phyloP scores from a whole-genome alignment of 2,888 invertebrate species.

The Tillus elongatus region DNA sequence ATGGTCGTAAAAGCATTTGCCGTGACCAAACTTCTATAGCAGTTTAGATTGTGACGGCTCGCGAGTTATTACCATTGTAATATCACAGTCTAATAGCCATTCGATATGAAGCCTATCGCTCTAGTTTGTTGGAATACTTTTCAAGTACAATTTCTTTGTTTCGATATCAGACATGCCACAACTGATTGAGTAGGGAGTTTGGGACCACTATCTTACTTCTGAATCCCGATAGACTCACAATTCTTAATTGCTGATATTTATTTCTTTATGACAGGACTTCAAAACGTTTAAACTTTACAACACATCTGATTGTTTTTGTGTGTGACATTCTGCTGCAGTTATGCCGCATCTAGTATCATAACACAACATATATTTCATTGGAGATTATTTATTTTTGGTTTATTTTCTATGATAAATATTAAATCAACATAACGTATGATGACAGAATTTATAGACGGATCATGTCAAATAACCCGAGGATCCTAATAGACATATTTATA shows the following conservation, averaged over 20 bases:
- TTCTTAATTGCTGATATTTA: slow-evolving; percentile 34
- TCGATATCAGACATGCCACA: slow-evolving; percentile 37
- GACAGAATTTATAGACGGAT: too few relatives aligned
- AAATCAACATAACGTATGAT: too few relatives aligned
- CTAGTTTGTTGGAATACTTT: slow-evolving; percentile 39
- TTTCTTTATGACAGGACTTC: too few relatives aligned
- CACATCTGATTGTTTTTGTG: too few relatives aligned
- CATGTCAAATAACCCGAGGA: too few relatives aligned
- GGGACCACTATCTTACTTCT: slow-evolving; percentile 34
- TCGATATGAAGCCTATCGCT: slow-evolving; percentile 39
- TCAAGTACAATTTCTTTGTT: slow-evolving; percentile 41
- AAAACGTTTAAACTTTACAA: neutral
- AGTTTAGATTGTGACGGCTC: slow-evolving; percentile 42
- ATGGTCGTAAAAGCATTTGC: slow-evolving; percentile 80
- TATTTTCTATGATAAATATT: too few relatives aligned
- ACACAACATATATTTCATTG: too few relatives aligned
- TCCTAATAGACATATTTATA: too few relatives aligned
- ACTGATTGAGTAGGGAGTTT: slow-evolving; percentile 42
- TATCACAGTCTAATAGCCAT: slow-evolving; percentile 36
- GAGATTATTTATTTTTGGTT: too few relatives aligned
- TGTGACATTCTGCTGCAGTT: too few relatives aligned
- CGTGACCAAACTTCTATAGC: slow-evolving; percentile 64
- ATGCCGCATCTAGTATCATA: too few relatives aligned
- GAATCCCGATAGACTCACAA: slow-evolving; percentile 30
- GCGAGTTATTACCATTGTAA: slow-evolving; percentile 31